phyloP scores from a whole-genome alignment of 2,888 invertebrate genomes.

The Hirtodrosophila alboralis region DNA sequence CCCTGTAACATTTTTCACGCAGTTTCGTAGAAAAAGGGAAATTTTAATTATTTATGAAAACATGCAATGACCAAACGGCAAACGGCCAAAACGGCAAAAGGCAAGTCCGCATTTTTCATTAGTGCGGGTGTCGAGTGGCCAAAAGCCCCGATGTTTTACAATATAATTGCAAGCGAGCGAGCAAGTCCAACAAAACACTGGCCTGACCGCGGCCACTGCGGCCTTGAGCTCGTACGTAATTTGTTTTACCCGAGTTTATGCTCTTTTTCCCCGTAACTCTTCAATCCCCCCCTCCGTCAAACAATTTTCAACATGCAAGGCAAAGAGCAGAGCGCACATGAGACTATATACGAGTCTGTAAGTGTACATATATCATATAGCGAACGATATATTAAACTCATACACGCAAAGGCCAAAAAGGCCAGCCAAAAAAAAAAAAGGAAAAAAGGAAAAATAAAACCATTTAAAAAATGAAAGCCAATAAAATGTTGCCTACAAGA shows the following conservation, averaged over 20 bases:
- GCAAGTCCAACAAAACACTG: conserved; percentile 48
- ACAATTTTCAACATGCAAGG: conserved; percentile 69
- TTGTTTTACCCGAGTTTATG: conserved; percentile 60
- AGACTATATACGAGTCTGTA: conserved; percentile 12
- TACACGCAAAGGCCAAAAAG: conserved; percentile 55
- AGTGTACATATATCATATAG: conserved; percentile 40
- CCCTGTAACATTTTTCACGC: conserved; percentile 57
- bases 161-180: conserved; percentile 64
- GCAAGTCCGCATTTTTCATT: conserved; percentile 66
- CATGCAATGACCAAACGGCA: conserved; percentile 48
- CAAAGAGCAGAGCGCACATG: conserved; percentile 49
- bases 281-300: conserved; percentile 11
- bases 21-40: conserved; percentile 29
- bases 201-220: conserved; percentile 67
- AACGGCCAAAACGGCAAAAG: conserved; percentile 24
- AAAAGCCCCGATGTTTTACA: conserved; percentile 56
- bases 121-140: conserved; percentile 56
- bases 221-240: conserved; percentile 72
- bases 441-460: conserved; percentile 19
- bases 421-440: conserved; percentile 14
- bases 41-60: conserved; percentile 77
- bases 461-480: conserved; percentile 57
- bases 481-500: conserved; percentile 54
- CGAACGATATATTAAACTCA: conserved; percentile 65
- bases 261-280: neutral